These are phyloP conservation scores for Ianthella basta DNA, from an alignment of 37 sponge, comb jelly and placozoan species.

Conservation along the genomic window DNA sequence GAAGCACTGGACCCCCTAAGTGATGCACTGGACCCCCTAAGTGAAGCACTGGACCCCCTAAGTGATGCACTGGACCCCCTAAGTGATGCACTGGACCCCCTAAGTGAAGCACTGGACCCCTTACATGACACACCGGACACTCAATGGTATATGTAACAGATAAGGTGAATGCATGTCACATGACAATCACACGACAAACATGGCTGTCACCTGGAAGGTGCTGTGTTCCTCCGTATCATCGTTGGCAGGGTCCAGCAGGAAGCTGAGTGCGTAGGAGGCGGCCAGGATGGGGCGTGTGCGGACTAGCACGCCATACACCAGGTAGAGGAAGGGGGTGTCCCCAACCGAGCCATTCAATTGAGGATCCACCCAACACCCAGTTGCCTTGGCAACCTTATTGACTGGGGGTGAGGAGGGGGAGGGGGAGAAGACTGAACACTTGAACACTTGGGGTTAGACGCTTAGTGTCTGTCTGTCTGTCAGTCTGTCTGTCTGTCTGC, in stretches of 20 bases:
- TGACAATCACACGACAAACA: no score
- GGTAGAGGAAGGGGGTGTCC: conserved; percentile 62
- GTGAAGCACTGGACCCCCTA: no score
- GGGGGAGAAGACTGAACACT: not conserved
- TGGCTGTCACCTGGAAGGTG: not conserved
- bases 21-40: no score
- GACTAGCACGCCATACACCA: conserved; percentile 50
- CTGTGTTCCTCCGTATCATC: not conserved
- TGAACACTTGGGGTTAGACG: not conserved
- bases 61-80: conserved; percentile 3
- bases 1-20: no score
- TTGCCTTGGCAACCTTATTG: conserved; percentile 3
- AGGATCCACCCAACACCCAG: not conserved
- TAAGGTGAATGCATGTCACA: no score
- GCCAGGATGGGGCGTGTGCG: conserved; percentile 63
- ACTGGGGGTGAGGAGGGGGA: conserved; percentile 4
- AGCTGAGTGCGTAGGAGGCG: conserved; percentile 71
- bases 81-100: no score
- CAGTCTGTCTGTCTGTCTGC: no score
- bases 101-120: no score
- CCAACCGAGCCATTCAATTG: not conserved
- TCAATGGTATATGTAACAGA: no score
- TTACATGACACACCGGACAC: no score
- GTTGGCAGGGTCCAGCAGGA: conserved; percentile 43
- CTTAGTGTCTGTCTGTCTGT: no score